These are phyloP conservation scores for Ceriagrion tenellum DNA, from an alignment of 2,888 invertebrate species.

Conservation along the genomic window DNA sequence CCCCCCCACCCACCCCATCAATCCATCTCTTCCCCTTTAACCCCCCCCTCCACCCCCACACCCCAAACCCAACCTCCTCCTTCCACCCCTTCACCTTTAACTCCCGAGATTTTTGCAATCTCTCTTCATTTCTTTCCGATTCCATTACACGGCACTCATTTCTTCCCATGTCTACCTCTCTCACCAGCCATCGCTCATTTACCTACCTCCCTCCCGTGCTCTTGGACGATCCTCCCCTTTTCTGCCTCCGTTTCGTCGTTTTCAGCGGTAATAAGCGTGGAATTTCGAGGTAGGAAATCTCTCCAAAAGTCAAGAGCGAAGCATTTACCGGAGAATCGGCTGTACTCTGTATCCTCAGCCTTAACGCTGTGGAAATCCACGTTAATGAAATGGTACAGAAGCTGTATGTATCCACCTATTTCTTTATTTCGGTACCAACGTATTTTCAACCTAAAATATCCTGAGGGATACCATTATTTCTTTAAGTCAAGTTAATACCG, in stretches of 20 bases:
- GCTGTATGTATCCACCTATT: no score
- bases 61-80: not conserved
- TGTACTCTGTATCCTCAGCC: no score
- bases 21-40: not conserved
- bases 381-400: no score
- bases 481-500: no score
- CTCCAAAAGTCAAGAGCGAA: no score
- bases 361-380: no score
- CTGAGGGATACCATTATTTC: no score
- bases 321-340: no score
- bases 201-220: not conserved
- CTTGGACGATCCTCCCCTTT: not conserved
- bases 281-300: not conserved
- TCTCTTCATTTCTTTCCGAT: not conserved
- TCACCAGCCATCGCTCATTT: not conserved
- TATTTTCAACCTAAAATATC: no score
- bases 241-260: not conserved
- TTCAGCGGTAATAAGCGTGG: not conserved
- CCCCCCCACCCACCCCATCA: not conserved
- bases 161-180: not conserved
- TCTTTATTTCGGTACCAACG: no score
- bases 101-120: not conserved
- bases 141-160: not conserved
- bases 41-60: not conserved
- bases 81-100: not conserved